Evolutionary conservation across 2,797 vertebrate species (phyloP), one percentile per base, ranked within the genome.

Genomic region (Hybognathus amarus): DNA sequence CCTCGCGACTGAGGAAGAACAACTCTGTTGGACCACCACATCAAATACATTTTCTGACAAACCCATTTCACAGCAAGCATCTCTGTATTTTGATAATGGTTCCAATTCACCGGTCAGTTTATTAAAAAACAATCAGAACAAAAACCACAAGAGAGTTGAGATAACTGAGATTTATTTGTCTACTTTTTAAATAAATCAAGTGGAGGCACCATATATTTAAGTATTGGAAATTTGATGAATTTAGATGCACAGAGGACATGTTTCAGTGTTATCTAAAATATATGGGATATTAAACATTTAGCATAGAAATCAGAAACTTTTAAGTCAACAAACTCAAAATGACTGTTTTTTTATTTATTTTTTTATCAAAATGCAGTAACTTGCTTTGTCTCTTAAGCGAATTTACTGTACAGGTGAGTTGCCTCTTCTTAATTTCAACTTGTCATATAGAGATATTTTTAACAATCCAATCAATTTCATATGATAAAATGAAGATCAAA

Each of bases 91-190:
- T 8, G 22, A 76, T 56, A 40, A 56, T 59, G 52, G 24, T 70
- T 80, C 38, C 15, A 5, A 36, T 73, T 71, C 67, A 80, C 33
- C 7, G 54, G 79, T 30, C 67, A 80, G 38, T 71, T 61, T 71
- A 73, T 63, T 63, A 45, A 22, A 80, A 56, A 69, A 17, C 6
- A 17, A 80, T 59, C 59, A 71, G 27, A 30, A 15, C 52, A 56
- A 56, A 52, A 69, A 27, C 18, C 78, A 24, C 77, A 24, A 54
- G 77, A 71, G 68, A 63, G 24, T 3, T 30, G 2, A 36, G 79
- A 71, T n/a, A n/a, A n/a, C n/a, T 24, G 11, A 42, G 33, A 61
- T 5, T 15, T 20, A 80, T 70, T 70, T 36, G 13, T 68, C 64
- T 20, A 9, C 33, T 61, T 40, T 52, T 30, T 3, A 45, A 70